Conservation (phyloP, 2,113 vertebrate genomes). For the Bagarius yarrelli region DNA sequence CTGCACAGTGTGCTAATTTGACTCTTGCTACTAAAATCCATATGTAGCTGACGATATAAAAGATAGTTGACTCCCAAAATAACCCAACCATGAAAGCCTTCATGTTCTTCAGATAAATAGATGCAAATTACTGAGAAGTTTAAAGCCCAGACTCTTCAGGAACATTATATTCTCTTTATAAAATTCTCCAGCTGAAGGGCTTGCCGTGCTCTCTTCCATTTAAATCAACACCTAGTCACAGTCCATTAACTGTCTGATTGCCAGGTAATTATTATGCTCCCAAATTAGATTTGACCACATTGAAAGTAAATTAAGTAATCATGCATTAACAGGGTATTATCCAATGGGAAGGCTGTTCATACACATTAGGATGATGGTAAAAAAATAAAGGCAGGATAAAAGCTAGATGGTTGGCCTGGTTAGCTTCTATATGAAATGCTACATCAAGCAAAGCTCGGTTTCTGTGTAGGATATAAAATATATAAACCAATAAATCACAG, state of each 20-base stretch:
- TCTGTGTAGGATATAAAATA: no score
- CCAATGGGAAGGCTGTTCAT: conserved; percentile 49
- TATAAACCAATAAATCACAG: no score
- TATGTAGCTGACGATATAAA: not conserved
- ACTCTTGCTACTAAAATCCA: not conserved
- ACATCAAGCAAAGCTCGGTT: no score
- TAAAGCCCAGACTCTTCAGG: conserved; percentile 38
- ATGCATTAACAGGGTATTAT: conserved; percentile 52
- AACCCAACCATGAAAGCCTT: conserved; percentile 28
- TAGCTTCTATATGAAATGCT: not conserved
- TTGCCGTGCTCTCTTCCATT: conserved; percentile 30
- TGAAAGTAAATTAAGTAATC: conserved; percentile 57
- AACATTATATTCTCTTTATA: conserved; percentile 40
- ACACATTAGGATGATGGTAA: conserved; percentile 28
- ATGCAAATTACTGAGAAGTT: conserved; percentile 35
- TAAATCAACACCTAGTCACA: conserved; percentile 57
- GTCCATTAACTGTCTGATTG: conserved; percentile 53
- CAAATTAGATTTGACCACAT: conserved; percentile 52
- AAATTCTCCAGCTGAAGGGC: conserved; percentile 47
- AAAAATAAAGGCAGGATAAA: conserved; percentile 30
- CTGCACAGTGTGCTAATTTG: not conserved
- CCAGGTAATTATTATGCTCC: conserved; percentile 55
- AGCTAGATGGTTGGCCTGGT: conserved; percentile 2
- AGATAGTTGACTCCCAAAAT: conserved; percentile 6
- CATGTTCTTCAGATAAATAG: conserved; percentile 30